Evolutionary conservation across 2,113 vertebrate genomes (phyloP).

Genomic region (Mesoclemmys tuberculata): DNA sequence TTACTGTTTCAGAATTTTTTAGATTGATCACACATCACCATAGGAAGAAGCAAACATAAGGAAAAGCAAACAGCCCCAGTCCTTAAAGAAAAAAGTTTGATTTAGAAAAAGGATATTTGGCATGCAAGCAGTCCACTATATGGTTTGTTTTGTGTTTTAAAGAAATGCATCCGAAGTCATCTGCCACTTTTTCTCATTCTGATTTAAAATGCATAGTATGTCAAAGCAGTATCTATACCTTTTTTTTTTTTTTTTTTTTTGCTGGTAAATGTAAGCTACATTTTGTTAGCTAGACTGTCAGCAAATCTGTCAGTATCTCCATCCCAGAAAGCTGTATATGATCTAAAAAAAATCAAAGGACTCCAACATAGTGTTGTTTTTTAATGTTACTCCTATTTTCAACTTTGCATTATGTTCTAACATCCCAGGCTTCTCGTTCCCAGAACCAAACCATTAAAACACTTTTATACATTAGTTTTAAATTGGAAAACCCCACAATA

Average conservation of each 20-base stretch:
- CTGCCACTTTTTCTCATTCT: background rate
- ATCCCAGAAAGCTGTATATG: background rate
- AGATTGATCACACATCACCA: conserved; percentile 14
- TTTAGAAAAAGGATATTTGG: background rate
- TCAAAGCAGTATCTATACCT: background rate
- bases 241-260: too few species aligned
- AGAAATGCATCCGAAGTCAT: background rate
- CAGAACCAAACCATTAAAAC: background rate
- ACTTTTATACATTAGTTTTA: background rate
- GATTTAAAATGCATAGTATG: background rate
- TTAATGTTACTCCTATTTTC: background rate
- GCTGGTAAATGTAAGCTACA: background rate
- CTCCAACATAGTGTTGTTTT: background rate
- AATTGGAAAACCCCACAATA: background rate
- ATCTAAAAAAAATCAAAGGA: background rate
- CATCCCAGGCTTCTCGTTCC: background rate
- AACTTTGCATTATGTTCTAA: background rate
- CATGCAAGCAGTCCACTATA: background rate
- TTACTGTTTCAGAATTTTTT: conserved; percentile 31
- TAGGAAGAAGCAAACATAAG: background rate
- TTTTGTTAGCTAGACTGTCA: background rate
- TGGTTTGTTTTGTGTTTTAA: background rate
- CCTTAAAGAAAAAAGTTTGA: background rate
- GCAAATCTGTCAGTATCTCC: accelerated
- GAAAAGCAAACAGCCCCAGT: background rate